A percentile compares a stretch with the other conserved stretches of the same genome.
phyloP scores from a whole-genome alignment of 2,113 vertebrate genomes.

The Leptosomus discolor region DNA sequence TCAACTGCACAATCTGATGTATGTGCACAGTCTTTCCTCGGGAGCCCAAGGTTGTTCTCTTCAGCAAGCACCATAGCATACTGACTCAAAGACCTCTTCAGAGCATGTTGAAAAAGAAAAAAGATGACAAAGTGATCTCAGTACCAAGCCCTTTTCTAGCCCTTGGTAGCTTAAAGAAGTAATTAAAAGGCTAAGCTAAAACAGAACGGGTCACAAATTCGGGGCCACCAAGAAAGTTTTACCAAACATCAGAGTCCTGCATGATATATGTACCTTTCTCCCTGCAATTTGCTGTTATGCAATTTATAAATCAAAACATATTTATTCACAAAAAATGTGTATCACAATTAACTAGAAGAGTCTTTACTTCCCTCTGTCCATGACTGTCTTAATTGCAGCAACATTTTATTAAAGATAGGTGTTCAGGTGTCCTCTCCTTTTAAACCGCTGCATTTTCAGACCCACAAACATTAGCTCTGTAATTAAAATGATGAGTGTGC shows the following conservation, averaged over 20 bases:
- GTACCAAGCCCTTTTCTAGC: not conserved
- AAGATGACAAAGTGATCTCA: not conserved
- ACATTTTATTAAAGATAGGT: not conserved
- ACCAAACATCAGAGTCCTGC: not conserved
- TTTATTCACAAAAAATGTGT: not conserved
- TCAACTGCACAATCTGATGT: not conserved
- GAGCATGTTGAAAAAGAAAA: not conserved
- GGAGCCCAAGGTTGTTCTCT: not conserved
- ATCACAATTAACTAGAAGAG: not conserved
- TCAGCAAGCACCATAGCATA: not conserved
- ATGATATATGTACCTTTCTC: not conserved
- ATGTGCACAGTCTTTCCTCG: not conserved
- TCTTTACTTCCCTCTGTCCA: not conserved
- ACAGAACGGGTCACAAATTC: not conserved
- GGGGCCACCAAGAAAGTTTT: not conserved
- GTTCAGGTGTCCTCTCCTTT: not conserved
- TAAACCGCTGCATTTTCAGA: not conserved
- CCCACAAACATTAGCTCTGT: not conserved
- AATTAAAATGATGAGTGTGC: not conserved
- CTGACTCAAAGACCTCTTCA: not conserved
- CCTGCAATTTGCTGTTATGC: fast-evolving
- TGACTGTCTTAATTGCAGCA: not conserved
- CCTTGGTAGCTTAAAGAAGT: not conserved
- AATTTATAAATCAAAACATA: not conserved
- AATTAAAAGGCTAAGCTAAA: not conserved